Conservation (phyloP, 2,113 vertebrate species). For the Silurus meridionalis region DNA sequence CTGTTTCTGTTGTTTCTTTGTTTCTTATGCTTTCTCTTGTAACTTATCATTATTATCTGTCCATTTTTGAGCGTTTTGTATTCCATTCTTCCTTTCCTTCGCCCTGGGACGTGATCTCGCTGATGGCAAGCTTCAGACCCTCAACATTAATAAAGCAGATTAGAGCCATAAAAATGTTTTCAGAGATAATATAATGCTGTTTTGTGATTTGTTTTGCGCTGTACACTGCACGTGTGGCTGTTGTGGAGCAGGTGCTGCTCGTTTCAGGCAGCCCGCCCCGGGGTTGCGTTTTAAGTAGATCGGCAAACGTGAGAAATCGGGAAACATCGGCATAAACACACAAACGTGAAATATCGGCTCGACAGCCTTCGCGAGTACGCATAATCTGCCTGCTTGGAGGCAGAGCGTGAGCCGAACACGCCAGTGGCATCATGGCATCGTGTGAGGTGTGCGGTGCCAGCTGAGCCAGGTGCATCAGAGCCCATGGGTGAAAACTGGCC, state of each 20-base stretch:
- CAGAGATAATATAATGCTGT: too few relatives aligned
- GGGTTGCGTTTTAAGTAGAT: conserved; percentile 21
- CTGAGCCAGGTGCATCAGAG: conserved; percentile 59
- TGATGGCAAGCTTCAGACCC: neutral
- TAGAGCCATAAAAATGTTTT: too few relatives aligned
- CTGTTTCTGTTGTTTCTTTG: too few relatives aligned
- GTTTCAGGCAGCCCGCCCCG: conserved; percentile 12
- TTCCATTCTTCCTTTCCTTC: neutral
- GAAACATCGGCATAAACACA: conserved; percentile 17
- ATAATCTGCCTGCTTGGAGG: conserved; percentile 13
- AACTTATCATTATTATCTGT: neutral
- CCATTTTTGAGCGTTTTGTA: neutral
- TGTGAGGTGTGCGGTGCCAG: conserved; percentile 51
- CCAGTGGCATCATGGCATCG: conserved; percentile 27
- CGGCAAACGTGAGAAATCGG: conserved; percentile 7
- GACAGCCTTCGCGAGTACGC: conserved; percentile 12
- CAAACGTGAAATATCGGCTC: conserved; percentile 10
- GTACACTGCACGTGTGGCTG: conserved; percentile 3
- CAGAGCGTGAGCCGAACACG: neutral
- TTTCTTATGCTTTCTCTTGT: too few relatives aligned
- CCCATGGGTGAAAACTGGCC: conserved; percentile 66
- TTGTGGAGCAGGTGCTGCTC: conserved; percentile 23
- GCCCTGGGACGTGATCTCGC: neutral
- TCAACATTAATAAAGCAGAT: neutral
- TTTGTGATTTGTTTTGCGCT: neutral